phyloP scores from a whole-genome alignment of 1,140 invertebrate species.

The Heliconius hermathena region DNA sequence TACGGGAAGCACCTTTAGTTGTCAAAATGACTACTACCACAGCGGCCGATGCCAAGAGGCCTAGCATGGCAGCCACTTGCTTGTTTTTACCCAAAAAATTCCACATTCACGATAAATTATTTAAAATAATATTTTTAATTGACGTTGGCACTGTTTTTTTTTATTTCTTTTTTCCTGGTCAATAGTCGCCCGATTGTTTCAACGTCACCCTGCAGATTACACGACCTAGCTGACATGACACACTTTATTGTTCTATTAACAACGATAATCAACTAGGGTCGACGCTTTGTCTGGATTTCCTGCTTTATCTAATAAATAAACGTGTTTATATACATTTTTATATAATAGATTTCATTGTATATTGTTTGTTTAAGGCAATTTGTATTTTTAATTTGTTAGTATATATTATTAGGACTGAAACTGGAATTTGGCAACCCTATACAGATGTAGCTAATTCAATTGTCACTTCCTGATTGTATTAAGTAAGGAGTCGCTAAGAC shows the following conservation, averaged over 20 bases:
- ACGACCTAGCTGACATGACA: constrained; percentile 67
- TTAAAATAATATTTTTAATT: background rate
- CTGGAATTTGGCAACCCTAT: constrained; percentile 39
- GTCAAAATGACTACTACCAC: constrained; percentile 64
- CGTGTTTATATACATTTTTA: background rate
- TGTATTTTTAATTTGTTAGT: background rate
- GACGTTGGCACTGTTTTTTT: background rate
- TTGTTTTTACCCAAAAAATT: constrained; percentile 70
- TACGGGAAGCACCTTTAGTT: constrained; percentile 58
- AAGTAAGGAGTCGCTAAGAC: constrained; percentile 42
- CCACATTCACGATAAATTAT: constrained; percentile 55
- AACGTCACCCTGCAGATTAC: constrained; percentile 60
- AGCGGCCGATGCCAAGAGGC: constrained; percentile 56
- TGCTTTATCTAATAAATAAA: constrained; percentile 28
- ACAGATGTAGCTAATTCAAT: constrained; percentile 58
- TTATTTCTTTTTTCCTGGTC: background rate
- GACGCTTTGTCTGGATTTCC: constrained; percentile 53
- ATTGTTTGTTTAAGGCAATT: background rate
- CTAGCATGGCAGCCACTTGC: constrained; percentile 69
- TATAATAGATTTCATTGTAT: background rate
- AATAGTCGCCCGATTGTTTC: constrained; percentile 44
- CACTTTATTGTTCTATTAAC: constrained; percentile 73
- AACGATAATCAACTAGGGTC: constrained; percentile 68
- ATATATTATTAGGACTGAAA: background rate
- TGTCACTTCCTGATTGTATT: constrained; percentile 67